Evolutionary conservation across 1,140 invertebrate species (phyloP).

Genomic region (Asbolus verrucosus): DNA sequence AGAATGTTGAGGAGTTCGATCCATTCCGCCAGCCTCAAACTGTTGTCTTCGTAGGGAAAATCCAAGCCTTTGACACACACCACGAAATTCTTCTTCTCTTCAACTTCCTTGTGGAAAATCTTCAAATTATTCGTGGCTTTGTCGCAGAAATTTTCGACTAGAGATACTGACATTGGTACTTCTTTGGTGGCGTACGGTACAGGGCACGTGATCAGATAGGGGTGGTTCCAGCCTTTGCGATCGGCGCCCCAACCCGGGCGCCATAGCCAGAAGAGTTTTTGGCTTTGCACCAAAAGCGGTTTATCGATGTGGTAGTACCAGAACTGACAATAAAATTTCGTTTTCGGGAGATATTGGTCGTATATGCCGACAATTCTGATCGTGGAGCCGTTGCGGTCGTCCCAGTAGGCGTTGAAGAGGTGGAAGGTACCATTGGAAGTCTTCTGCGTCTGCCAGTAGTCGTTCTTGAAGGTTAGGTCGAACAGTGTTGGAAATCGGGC

Average conservation of each 20-base stretch:
- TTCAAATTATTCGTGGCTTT: conserved; percentile 85
- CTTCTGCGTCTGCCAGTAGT: conserved; percentile 86
- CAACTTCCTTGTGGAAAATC: conserved; percentile 81
- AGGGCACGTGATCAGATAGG: conserved; percentile 88
- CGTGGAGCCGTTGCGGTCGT: conserved; percentile 81
- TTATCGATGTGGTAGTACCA: conserved; percentile 83
- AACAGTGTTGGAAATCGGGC: conserved; percentile 84
- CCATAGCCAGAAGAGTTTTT: conserved; percentile 93
- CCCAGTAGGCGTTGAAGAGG: conserved; percentile 89
- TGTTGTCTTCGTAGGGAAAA: conserved; percentile 89
- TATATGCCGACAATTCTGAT: conserved; percentile 89
- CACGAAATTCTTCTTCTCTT: conserved; percentile 82
- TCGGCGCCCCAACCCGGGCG: conserved; percentile 93
- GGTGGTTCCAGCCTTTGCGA: conserved; percentile 88
- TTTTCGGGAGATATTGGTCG: conserved; percentile 83
- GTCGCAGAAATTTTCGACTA: conserved; percentile 87
- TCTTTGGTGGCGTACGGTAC: conserved; percentile 77
- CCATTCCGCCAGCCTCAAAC: conserved; percentile 90
- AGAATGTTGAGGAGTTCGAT: conserved; percentile 86
- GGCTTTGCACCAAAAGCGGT: conserved; percentile 76
- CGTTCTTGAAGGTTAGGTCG: conserved; percentile 89
- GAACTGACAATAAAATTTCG: conserved; percentile 85
- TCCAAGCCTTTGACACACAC: conserved; percentile 94
- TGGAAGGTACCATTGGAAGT: conserved; percentile 87
- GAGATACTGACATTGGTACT: conserved; percentile 79